phyloP scores from a whole-genome alignment of 2,797 vertebrate genomes.

The Lacerta viridis region DNA sequence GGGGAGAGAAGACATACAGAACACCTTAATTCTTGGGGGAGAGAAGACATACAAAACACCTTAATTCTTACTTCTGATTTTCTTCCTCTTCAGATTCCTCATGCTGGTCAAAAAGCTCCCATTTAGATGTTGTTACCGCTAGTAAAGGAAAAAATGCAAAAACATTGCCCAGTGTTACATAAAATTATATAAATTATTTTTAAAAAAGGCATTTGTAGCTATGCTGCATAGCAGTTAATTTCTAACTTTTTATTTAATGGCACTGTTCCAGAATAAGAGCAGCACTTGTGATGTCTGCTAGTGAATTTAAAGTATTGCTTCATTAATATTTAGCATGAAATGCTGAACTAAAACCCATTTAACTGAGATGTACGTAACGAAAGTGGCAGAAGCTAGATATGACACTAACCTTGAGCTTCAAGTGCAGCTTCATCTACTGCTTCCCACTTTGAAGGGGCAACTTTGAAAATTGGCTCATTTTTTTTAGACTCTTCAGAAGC shows the following conservation, averaged over 20 bases:
- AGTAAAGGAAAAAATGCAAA: slow-evolving; percentile 45
- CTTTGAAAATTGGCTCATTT: slow-evolving; percentile 93
- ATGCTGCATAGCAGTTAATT: background rate
- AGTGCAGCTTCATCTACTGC: slow-evolving; percentile 95
- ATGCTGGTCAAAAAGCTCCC: slow-evolving; percentile 95
- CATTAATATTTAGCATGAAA: slow-evolving; percentile 23
- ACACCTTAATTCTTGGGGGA: slow-evolving; percentile 64
- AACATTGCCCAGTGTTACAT: background rate
- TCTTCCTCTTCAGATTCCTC: slow-evolving; percentile 89
- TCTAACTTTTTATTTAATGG: background rate
- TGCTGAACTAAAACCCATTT: background rate
- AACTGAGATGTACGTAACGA: background rate
- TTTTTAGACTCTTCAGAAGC: slow-evolving; percentile 87
- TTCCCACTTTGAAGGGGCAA: slow-evolving; percentile 98
- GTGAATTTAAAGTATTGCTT: slow-evolving; percentile 30
- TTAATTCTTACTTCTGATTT: slow-evolving; percentile 87
- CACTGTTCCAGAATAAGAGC: background rate
- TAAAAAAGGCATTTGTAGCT: background rate
- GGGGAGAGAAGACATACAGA: background rate
- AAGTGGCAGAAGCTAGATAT: background rate
- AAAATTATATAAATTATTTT: slow-evolving; percentile 14
- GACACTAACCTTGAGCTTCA: slow-evolving; percentile 90
- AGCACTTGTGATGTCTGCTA: background rate
- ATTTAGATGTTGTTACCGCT: slow-evolving; percentile 98
- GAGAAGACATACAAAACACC: slow-evolving; percentile 21